Conservation (phyloP, 1,140 invertebrate species). For the Drosophila insularis region DNA sequence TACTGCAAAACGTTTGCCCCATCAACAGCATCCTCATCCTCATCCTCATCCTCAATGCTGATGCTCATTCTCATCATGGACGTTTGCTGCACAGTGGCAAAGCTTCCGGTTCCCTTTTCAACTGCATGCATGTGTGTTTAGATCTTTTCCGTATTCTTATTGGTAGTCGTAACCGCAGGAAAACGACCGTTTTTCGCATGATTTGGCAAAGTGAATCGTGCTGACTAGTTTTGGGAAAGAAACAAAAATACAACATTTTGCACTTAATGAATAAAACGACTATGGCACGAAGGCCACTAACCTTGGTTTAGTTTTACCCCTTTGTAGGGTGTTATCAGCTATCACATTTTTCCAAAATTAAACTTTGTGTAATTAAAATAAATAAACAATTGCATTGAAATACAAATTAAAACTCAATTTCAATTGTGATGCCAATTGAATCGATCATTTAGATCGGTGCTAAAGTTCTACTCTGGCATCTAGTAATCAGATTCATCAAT, state of each 20-base stretch:
- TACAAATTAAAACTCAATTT: too few relatives aligned
- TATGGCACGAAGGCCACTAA: background rate
- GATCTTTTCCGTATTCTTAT: slow-evolving; percentile 8
- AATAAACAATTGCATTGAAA: too few relatives aligned
- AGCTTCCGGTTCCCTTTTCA: slow-evolving; percentile 8
- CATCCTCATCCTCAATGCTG: too few relatives aligned
- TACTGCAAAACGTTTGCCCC: background rate
- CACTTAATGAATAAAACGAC: background rate
- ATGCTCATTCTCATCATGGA: background rate
- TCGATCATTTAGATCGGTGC: too few relatives aligned
- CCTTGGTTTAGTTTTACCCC: too few relatives aligned
- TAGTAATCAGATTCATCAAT: too few relatives aligned
- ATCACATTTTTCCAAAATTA: too few relatives aligned
- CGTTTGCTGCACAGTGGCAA: slow-evolving; percentile 2
- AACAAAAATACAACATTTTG: background rate
- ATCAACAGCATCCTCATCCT: background rate
- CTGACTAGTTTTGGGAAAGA: background rate
- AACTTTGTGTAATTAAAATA: too few relatives aligned
- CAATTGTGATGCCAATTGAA: too few relatives aligned
- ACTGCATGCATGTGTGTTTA: slow-evolving; percentile 2
- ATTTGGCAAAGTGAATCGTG: slow-evolving; percentile 2
- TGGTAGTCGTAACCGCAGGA: background rate
- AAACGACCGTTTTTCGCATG: slow-evolving; percentile 1
- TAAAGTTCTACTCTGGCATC: too few relatives aligned
- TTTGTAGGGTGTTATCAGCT: too few relatives aligned